Evolutionary conservation across 2,888 invertebrate species (phyloP), one percentile per base, ranked within the genome.

Genomic region (Syrphus vitripennis): DNA sequence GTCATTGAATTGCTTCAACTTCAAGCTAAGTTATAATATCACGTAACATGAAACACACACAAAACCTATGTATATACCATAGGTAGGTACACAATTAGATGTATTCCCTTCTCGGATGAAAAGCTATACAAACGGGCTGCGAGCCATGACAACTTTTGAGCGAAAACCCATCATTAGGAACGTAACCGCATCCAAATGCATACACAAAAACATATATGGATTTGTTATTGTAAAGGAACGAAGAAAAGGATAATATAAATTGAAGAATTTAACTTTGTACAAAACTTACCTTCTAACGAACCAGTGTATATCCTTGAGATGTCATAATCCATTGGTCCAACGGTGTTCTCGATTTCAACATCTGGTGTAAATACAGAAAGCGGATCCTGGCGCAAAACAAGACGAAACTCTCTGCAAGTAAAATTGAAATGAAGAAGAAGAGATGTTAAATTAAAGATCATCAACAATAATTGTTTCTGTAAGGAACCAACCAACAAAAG

Each of bases 261-360:
- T 48, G 21, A 57, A 55, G 29, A 71, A 37, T 57, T 4, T 24
- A 61, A 61, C 29, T 55, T 40, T 65, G 55, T 26, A 19, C 59
- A 69, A 34, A 81, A 89, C 91, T 92, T 92, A 96, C 97, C 97
- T 95, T 96, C 96, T 87, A 97, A 93, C 88, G 94, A 94, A 88
- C 97, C 97, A 55, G 94, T 94, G 92, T 97, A 97, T 88, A 95
- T 95, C 88, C 95, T 95, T 76, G 94, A 94, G 72, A 95, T 94
- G 93, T 97, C 95, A 93, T 95, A 96, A 88, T 94, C 93, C 88
- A 97, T 92, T 88, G 94, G 94, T 69, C 96, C 96, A 63, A 94
- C 93, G 12, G 95, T 95, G 78, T 95, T 95, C 92, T 97, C 97
- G 91, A 97, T 95, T 90, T 95, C 94, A 72, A 95, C 95, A 91